Base-by-base conservation (phyloP, 2,113 vertebrate species). In the Corythaeola cristata region DNA sequence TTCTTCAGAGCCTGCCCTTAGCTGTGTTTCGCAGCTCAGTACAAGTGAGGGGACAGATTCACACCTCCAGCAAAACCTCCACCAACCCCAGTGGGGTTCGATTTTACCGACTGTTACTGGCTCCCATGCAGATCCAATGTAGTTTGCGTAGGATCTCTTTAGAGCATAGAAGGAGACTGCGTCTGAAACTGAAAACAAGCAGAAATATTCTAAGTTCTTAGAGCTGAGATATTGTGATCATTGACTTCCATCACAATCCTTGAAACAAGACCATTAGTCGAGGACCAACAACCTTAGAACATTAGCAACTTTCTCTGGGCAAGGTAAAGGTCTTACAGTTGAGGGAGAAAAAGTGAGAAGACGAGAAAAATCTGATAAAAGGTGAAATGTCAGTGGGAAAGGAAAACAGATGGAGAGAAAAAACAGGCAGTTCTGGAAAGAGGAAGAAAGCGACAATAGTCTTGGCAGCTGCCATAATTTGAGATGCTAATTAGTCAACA, bases 401-500 rank as follows among this genome's bases (percentile, higher is more conserved):
- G 14, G 44, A 60, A 87, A 89, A 77, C 8, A 84, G 15, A 1
- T 50, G 22, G 15, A 13, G 6, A 4, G 18, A 45, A 44, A 18
- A 2, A 37, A 32, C 17, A 6, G 2, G 3, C 35, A n/a, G 13
- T 37, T 73, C 11, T 41, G 17, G 30, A 75, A 80, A 76, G 39
- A 49, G 59, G 67, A 85, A 63, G 7, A 16, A 55, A 33, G 18
- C 7, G 5, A n/a, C 18, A 64, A 33, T 15, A 63, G 5, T 59
- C 24, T 52, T 63, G 22, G 23, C 10, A 66, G 20, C 26, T 74
- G 23, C 11, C 41, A 11, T 55, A 62, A 55, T 45, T 71, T 74
- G 45, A 28, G 37, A 32, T 75, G 23, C 9, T 60, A 68, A 16
- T 2, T n/a, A 8, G 19, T 47, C 22, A 37, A 2, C 0, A 4